A percentile compares a stretch with the other conserved stretches of the same genome.
Evolutionary conservation across 2,113 vertebrate genomes (phyloP).

Genomic region (Clarias macrocephalus): DNA sequence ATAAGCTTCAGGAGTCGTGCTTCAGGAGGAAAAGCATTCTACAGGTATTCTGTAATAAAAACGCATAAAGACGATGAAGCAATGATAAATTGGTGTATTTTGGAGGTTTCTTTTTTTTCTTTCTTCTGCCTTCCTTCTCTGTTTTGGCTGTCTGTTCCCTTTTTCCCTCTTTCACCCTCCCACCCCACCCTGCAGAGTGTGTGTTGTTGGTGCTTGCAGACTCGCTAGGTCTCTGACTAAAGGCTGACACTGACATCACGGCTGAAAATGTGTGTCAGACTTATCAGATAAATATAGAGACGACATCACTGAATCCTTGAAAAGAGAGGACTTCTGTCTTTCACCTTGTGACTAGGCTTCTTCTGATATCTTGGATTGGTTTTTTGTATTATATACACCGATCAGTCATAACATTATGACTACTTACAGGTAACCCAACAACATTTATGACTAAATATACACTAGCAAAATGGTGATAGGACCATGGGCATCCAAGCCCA

Average conservation of each 20-base stretch:
- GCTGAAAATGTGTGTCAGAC: background rate
- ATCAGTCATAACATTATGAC: too few species aligned
- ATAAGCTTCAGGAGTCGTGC: background rate
- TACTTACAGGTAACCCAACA: too few species aligned
- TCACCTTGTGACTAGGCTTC: background rate
- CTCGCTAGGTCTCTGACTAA: slow-evolving; percentile 18
- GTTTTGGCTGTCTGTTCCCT: background rate
- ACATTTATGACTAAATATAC: too few species aligned
- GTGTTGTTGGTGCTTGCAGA: slow-evolving; percentile 21
- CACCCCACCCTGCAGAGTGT: background rate
- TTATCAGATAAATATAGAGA: background rate
- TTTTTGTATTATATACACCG: background rate
- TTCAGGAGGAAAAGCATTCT: background rate
- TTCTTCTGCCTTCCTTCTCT: background rate
- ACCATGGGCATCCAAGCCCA: too few species aligned
- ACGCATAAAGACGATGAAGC: background rate
- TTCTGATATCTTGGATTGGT: background rate
- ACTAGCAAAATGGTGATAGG: too few species aligned
- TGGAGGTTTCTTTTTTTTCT: background rate
- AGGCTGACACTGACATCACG: background rate
- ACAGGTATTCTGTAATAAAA: background rate
- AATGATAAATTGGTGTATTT: background rate
- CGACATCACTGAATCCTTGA: background rate
- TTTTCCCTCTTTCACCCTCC: background rate
- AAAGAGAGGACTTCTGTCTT: background rate